Base-by-base conservation (phyloP, 2,113 vertebrate species). In the Calidris pugnax region DNA sequence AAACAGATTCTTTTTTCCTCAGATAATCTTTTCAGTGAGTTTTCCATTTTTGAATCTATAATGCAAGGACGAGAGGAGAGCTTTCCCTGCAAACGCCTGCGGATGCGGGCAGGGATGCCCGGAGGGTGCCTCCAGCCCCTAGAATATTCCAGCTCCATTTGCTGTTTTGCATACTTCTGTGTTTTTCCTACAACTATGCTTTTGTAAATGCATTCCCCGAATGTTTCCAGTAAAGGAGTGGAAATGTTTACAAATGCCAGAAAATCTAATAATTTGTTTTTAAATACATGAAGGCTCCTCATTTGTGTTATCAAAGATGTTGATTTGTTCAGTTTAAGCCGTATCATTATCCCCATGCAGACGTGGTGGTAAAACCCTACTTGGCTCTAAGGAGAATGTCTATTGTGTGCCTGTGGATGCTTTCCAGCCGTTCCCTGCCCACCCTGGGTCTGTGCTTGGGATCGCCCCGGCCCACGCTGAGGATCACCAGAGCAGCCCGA, bases 11-110 rank as follows among this genome's bases (percentile, higher is more conserved):
- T 79, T 81, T 47, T 67, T 37, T 37, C 7, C 22, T 79, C 50
- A n/a, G 68, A 26, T 39, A n/a, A 64, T 62, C 5, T 68, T 87
- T 63, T n/a, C 53, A 26, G 28, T 24, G 43, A 78, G 11, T 37
- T 90, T 74, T 47, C 14, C 6, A 4, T 4, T 69, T 89, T 73
- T 33, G 19, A 74, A 21, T 59, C n/a, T 35, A 3, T 20, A 67
- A 32, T 17, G 7, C 35, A 55, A 62, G 41, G 45, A 57, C 28
- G 32, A 79, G 51, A 60, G 76, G 24, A 76, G 30, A 19, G n/a
- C 26, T 83, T 57, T 4, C 6, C 17, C 19, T 3, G 3, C 4
- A 3, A 2, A 47, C 7, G 12, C 21, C 15, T 1, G 3, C n/a
- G 72, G 33, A 10, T 68, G 33, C 3, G 15, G 79, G 12, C 60